Evolutionary conservation across 1,140 invertebrate species (phyloP).

Genomic region (Musca domestica): DNA sequence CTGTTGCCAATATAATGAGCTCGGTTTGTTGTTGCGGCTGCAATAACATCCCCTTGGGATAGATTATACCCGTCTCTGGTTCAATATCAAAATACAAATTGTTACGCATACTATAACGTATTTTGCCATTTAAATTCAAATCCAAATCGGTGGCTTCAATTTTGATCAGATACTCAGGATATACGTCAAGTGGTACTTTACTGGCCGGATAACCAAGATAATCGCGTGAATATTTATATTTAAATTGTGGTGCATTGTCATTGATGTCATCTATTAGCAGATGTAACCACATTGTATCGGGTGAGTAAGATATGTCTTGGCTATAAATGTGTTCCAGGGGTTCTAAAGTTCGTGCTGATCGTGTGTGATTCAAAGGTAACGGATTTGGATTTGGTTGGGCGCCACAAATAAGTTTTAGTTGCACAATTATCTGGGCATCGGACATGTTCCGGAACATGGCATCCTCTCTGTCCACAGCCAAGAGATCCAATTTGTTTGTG

Average conservation of each 20-base stretch:
- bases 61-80: slow-evolving; percentile 21
- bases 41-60: slow-evolving; percentile 1
- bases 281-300: slow-evolving; percentile 3
- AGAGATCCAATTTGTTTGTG: background rate
- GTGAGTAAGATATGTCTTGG: background rate
- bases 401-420: slow-evolving; percentile 6
- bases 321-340: background rate
- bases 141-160: slow-evolving; percentile 23
- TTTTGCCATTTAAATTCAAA: slow-evolving; percentile 25
- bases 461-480: slow-evolving; percentile 15
- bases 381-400: no score
- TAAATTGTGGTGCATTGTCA: slow-evolving; percentile 27
- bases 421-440: background rate
- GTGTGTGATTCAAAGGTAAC: background rate
- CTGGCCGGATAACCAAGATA: slow-evolving; percentile 26
- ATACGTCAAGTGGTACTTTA: background rate
- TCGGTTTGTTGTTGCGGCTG: slow-evolving; percentile 1
- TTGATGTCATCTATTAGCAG: slow-evolving; percentile 27
- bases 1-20: slow-evolving; percentile 30
- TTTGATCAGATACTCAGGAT: slow-evolving; percentile 25
- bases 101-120: slow-evolving; percentile 19
- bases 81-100: slow-evolving; percentile 26
- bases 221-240: background rate
- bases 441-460: background rate
- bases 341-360: no score